Conservation (phyloP, 2,113 vertebrate species). For the Colius striatus region DNA sequence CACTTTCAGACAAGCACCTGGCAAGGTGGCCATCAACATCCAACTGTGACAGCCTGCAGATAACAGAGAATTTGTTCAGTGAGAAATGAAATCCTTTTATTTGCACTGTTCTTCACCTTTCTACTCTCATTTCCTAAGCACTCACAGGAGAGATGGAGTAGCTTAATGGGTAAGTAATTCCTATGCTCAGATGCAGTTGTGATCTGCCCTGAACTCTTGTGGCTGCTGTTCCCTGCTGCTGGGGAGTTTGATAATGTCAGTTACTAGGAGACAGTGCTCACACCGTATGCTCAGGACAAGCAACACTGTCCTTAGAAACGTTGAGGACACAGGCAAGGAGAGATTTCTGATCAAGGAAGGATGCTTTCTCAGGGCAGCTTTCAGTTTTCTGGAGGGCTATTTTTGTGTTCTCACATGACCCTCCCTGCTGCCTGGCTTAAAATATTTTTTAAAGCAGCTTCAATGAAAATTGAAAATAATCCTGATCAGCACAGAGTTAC, state of each 20-base stretch:
- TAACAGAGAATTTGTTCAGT: background rate
- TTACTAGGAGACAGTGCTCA: background rate
- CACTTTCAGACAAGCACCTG: conserved; percentile 87
- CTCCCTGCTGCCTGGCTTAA: background rate
- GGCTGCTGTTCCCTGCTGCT: background rate
- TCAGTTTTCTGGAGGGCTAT: background rate
- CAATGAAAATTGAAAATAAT: background rate
- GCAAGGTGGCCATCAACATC: conserved; percentile 89
- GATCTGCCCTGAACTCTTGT: fast-evolving
- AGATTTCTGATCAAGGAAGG: background rate
- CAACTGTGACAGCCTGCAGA: conserved; percentile 83
- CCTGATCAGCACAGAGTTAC: background rate
- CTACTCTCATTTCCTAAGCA: background rate
- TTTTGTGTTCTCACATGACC: background rate
- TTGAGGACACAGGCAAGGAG: background rate
- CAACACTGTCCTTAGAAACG: too few species aligned
- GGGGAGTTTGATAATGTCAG: background rate
- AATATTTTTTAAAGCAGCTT: background rate
- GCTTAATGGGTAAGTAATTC: background rate
- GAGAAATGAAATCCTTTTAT: background rate
- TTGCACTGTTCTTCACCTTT: background rate
- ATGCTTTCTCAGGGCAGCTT: background rate
- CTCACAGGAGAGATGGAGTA: background rate
- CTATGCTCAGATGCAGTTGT: background rate
- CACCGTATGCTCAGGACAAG: fast-evolving